Evolutionary conservation across 2,797 vertebrate species (phyloP), one percentile per base, ranked within the genome.

Genomic region (Cephalopachus bancanus): DNA sequence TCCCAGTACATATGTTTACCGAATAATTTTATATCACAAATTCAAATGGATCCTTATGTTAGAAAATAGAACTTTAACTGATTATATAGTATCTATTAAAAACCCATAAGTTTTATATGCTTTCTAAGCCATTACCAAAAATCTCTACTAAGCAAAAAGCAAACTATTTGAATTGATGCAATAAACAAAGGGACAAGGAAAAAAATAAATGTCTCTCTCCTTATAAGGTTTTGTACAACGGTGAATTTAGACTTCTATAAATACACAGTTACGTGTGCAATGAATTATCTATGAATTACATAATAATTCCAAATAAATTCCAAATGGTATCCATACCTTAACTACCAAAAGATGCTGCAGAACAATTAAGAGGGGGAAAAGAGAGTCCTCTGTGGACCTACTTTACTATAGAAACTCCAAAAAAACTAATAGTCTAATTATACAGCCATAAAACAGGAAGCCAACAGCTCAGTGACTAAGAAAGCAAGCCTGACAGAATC

Each of bases 271-370:
- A 49, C 96, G 93, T 97, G 94, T 97, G 98, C 97, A 98, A 98
- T 94, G 97, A 98, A 98, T 97, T 98, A 98, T 98, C 97, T 98
- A 96, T 98, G 97, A 97, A 97, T 98, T 97, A 95, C 94, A 98
- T 97, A 98, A 98, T 94, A 96, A 96, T 62, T 17, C 93, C 94
- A 94, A 97, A 98, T 94, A 96, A 28, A 5, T 95, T 97, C 96
- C 90, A 97, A 98, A 94, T 95, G 95, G 91, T 96, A 97, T 98
- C 95, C 97, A 98, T 98, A 97, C 59, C 98, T 98, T 98, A 98
- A 97, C 95, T 96, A 92, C 88, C 95, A 76, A 97, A 96, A 97
- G 92, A 98, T 91, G 49, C 97, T 97, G 94, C 83, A 95, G 97
- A 97, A 97, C 95, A 97, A 97, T 96, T 98, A 20, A 92, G 69